Percentiles rank a stretch among this genome's conserved stretches.
These are phyloP conservation scores for Alitta virens DNA, from an alignment of 2,888 invertebrate genomes.

Conservation along the genomic window DNA sequence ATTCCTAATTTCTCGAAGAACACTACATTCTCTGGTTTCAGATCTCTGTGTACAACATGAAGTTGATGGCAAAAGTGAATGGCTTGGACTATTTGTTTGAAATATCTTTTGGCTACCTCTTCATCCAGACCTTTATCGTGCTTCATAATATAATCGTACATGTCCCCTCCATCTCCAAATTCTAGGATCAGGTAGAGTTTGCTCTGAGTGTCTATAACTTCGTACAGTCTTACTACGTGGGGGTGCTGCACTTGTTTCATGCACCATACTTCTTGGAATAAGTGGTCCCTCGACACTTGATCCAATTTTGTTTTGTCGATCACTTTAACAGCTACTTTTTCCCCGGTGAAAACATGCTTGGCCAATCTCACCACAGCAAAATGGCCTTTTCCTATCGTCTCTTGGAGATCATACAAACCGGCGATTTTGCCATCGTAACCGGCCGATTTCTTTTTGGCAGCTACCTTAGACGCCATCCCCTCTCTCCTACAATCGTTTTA, in stretches of 20 bases:
- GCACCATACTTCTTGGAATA: slow-evolving; percentile 77
- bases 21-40: slow-evolving; percentile 99
- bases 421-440: slow-evolving; percentile 55
- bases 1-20: slow-evolving; percentile 96
- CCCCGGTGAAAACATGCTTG: slow-evolving; percentile 96
- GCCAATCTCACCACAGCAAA: slow-evolving; percentile 98
- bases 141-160: slow-evolving; percentile 97
- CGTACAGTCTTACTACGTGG: slow-evolving; percentile 95
- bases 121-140: slow-evolving; percentile 77
- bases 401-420: slow-evolving; percentile 94
- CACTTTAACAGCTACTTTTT: slow-evolving; percentile 94
- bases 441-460: slow-evolving; percentile 37
- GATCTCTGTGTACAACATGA: slow-evolving; percentile 84
- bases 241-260: slow-evolving; percentile 99
- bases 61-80: slow-evolving; percentile 96
- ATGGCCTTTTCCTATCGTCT: slow-evolving; percentile 96
- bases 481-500: no score
- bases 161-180: slow-evolving; percentile 95
- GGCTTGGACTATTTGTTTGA: slow-evolving; percentile 92
- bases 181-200: slow-evolving; percentile 88
- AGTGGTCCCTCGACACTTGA: slow-evolving; percentile 90
- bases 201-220: slow-evolving; percentile 98
- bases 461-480: slow-evolving; percentile 29
- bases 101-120: slow-evolving; percentile 72
- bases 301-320: slow-evolving; percentile 98